Evolutionary conservation across 92 coral and sea anemone genomes (phyloP).

Genomic region (Pocillopora grandis): DNA sequence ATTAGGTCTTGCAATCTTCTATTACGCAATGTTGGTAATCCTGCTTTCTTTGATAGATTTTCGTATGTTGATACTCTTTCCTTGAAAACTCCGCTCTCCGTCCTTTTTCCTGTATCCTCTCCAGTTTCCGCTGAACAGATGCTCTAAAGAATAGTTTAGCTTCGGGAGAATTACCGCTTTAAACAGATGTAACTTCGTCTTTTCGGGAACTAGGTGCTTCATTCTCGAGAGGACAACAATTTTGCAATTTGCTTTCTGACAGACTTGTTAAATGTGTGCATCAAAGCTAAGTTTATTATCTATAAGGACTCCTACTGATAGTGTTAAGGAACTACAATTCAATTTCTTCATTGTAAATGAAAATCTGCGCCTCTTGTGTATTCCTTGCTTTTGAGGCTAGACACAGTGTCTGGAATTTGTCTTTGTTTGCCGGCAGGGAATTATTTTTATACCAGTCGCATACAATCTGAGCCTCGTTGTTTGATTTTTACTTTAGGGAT

Average conservation of each 20-base stretch:
- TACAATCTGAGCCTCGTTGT: slow-evolving; percentile 21
- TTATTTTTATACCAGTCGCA: slow-evolving; percentile 32
- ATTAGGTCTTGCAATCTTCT: slow-evolving; percentile 23
- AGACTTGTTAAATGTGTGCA: slow-evolving; percentile 15
- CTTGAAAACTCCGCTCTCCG: neutral
- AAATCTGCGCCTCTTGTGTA: slow-evolving; percentile 29
- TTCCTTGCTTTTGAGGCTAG: slow-evolving; percentile 28
- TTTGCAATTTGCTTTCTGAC: slow-evolving; percentile 20
- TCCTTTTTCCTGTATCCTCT: no score
- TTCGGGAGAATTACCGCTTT: slow-evolving; percentile 1
- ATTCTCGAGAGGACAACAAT: neutral
- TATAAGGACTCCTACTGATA: slow-evolving; percentile 23
- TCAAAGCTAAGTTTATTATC: no score
- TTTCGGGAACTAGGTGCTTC: neutral
- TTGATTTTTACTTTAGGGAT: no score
- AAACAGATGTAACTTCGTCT: slow-evolving; percentile 11
- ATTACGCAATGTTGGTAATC: neutral
- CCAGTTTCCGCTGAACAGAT: no score
- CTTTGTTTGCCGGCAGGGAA: slow-evolving; percentile 25
- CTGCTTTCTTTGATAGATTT: slow-evolving; percentile 4
- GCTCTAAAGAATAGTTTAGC: no score
- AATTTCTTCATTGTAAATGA: slow-evolving; percentile 1
- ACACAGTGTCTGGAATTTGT: slow-evolving; percentile 30
- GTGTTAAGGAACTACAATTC: slow-evolving; percentile 4
- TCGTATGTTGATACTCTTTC: slow-evolving; percentile 14